A percentile compares a stretch with the other conserved stretches of the same genome.
phyloP scores from a whole-genome alignment of 92 coral and sea anemone genomes.

The Anthopleura xanthogrammica region DNA sequence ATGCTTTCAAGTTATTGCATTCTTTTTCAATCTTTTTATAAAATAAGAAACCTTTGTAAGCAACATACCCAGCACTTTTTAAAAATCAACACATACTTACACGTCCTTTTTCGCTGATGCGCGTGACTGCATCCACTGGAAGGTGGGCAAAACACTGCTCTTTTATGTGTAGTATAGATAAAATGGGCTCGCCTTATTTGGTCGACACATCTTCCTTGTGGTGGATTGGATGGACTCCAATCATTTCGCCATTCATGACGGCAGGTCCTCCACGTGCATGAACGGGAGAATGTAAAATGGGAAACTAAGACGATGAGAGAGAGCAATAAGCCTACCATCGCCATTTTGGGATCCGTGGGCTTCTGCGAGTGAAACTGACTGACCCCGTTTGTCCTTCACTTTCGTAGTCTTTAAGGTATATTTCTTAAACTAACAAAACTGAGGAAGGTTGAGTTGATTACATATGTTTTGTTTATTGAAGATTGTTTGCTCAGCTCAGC shows the following conservation, averaged over 20 bases:
- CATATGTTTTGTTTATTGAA: background rate
- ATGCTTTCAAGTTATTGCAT: too few relatives aligned
- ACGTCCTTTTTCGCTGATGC: constrained; percentile 53
- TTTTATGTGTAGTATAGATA: constrained; percentile 47
- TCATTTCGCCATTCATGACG: constrained; percentile 77
- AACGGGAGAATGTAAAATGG: constrained; percentile 33
- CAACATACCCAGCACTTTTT: too few relatives aligned
- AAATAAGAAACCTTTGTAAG: too few relatives aligned
- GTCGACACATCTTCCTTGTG: constrained; percentile 56
- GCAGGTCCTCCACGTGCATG: constrained; percentile 85
- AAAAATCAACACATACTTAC: constrained; percentile 49
- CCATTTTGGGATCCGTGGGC: background rate
- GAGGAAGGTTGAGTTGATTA: background rate
- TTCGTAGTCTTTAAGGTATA: background rate
- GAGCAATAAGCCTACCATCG: background rate
- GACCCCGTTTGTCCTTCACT: background rate
- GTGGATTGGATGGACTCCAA: constrained; percentile 64
- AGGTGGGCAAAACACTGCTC: constrained; percentile 70
- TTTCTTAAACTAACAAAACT: constrained; percentile 37
- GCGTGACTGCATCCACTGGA: constrained; percentile 45
- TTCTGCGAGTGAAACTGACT: background rate
- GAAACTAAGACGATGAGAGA: constrained; percentile 6
- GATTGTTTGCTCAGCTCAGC: background rate
- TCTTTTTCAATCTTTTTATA: too few relatives aligned
- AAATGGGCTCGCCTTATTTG: constrained; percentile 65